A percentile compares a stretch with the other conserved stretches of the same genome.
phyloP scores from a whole-genome alignment of 2,113 vertebrate genomes.

The Amblyornis subalaris region DNA sequence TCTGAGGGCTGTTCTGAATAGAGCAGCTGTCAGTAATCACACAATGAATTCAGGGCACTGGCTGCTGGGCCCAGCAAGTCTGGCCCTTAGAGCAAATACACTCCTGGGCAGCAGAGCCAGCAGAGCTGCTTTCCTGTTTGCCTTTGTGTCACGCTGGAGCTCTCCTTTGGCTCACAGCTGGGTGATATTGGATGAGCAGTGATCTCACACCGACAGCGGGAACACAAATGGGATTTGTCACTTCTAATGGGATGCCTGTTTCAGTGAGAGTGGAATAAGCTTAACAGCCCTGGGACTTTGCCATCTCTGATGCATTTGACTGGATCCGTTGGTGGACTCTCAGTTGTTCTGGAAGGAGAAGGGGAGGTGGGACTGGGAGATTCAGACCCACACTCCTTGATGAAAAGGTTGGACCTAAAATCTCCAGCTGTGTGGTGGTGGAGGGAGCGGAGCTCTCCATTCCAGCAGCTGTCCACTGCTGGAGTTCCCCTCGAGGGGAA shows the following conservation, averaged over 20 bases:
- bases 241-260: neutral
- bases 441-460: neutral
- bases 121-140: neutral
- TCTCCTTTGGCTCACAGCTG: neutral
- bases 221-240: neutral
- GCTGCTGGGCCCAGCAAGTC: neutral
- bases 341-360: neutral
- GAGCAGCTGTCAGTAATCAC: conserved; percentile 20
- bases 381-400: neutral
- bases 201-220: neutral
- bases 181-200: neutral
- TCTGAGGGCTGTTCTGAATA: neutral
- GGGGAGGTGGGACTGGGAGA: neutral
- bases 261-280: neutral
- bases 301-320: neutral
- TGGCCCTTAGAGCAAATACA: conserved; percentile 3
- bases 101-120: neutral
- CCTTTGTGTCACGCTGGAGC: neutral
- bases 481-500: neutral
- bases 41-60: conserved; percentile 7
- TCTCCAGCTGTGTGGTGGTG: neutral
- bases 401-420: neutral
- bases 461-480: neutral
- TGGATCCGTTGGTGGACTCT: neutral
- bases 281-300: neutral